phyloP scores from a whole-genome alignment of 2,113 vertebrate genomes.

The Cisticola juncidis region DNA sequence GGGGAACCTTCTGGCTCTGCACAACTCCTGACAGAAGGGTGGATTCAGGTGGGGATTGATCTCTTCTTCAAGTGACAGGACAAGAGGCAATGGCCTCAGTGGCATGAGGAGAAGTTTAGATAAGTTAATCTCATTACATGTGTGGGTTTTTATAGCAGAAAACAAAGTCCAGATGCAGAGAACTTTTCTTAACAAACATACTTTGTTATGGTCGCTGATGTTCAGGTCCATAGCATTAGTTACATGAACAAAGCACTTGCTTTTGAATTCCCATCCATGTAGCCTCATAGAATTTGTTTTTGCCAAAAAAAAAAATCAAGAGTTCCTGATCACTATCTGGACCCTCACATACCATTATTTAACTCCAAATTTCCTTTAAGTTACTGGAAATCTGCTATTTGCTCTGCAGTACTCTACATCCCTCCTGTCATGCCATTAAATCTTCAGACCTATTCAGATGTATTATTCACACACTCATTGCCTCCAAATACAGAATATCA shows the following conservation, averaged over 20 bases:
- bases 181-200: background rate
- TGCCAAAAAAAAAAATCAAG: background rate
- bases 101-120: background rate
- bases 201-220: background rate
- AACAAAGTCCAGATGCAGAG: background rate
- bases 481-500: slow-evolving; percentile 2
- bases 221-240: background rate
- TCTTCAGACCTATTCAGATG: background rate
- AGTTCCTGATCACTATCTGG: background rate
- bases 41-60: rapidly evolving
- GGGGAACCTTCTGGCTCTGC: rapidly evolving
- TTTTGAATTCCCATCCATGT: background rate
- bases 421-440: background rate
- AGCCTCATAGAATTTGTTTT: background rate
- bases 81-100: background rate
- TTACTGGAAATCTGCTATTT: background rate
- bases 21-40: background rate
- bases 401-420: background rate
- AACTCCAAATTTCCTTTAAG: background rate
- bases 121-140: background rate
- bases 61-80: background rate
- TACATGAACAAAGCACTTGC: background rate
- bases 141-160: background rate
- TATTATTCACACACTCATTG: background rate
- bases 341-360: background rate